Base-by-base conservation (phyloP, 1,140 invertebrate species). In the Drosophila ohnishii region DNA sequence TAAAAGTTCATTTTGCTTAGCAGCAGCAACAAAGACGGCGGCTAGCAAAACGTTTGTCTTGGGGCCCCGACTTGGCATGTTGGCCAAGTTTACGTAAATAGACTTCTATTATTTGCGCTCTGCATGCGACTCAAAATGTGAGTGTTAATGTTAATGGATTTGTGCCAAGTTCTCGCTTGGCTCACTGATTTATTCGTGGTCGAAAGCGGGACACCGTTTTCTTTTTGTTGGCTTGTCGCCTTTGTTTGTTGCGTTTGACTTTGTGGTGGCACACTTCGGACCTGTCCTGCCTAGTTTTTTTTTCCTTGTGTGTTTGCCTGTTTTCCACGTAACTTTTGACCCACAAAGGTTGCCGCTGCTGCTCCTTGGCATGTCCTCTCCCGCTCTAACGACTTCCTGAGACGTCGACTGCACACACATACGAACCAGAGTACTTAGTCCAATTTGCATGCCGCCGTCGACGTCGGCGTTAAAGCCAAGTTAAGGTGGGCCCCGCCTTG, bases 91-190 rank as follows among this genome's bases (percentile, higher is more conserved):
- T 88, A 86, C 47, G 32, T 62, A 87, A 87, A 87, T 83, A 63
- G 79, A 65, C 67, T 80, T 59, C 81, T 71, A 84, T 80, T 80
- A 84, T 61, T 69, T 70, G 51, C 62, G 62, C 56, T 55, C 65
- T 69, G 80, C 80, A 83, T 78, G 82, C 82, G 79, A 86, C 79
- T 45, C 30, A 39, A 80, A 65, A 59, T 67, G 28, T 22, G 50
- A 80, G 75, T 84, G 85, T 78, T 69, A 89, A 79, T 89, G 80
- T 78, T 88, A 88, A 88, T 88, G 84, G 84, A 84, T 88, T 89
- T 88, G 80, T 89, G 84, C 84, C 85, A 88, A 88, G 85, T 88
- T 88, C 84, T 72, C 71, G 74, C 50, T 62, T 58, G 30, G 76
- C 57, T 61, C 63, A 61, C 80, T 87, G 84, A 88, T 87, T 87